Evolutionary conservation across 2,888 invertebrate genomes (phyloP), one percentile per base, ranked within the genome.

Genomic region (Troglohyphantes excavatus): DNA sequence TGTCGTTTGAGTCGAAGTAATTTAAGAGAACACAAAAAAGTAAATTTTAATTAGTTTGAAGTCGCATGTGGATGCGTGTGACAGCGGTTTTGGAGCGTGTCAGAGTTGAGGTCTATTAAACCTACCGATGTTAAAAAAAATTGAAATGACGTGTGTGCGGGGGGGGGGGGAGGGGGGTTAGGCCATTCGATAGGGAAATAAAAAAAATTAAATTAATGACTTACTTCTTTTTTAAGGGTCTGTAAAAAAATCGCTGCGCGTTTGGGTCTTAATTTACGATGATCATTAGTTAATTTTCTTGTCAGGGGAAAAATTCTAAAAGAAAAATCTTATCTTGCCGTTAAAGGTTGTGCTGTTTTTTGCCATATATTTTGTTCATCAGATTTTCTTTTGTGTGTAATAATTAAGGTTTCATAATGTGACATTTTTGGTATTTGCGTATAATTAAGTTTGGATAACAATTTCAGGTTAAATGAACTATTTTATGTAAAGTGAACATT

Each of bases 261-360:
- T 82, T 73, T 73, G 27, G 63, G 29, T 83, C 73, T 83, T 83
- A 83, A 83, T 83, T 83, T 46, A 83, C 43, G 83, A 27, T 46
- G 73, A 83, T 83, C 83, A 83, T 83, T 83, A 83, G 83, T 83
- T 83, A 83, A 83, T 73, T 83, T 83, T 73, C 73, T 83, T 63
- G 63, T 73, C 72, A 63, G 6, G 59, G n/a, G 7, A 26, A 19
- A 26, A 6, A n/a, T 11, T 7, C 6, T 39, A 6, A 1, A 26
- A 7, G 13, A 68, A 79, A 81, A 68, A 27, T 46, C 19, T 27
- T 11, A 33, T 46, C 29, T 43, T 68, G 53, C 19, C 27, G 19
- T 67, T 67, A 46, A 68, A 68, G 67, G 53, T 67, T 68, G 27
- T 19, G 53, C 2, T 29, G 27, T 67, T 68, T 65, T 73, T 46